Evolutionary conservation across 1,140 invertebrate genomes (phyloP).

Genomic region (Drosophila lacteicornis): DNA sequence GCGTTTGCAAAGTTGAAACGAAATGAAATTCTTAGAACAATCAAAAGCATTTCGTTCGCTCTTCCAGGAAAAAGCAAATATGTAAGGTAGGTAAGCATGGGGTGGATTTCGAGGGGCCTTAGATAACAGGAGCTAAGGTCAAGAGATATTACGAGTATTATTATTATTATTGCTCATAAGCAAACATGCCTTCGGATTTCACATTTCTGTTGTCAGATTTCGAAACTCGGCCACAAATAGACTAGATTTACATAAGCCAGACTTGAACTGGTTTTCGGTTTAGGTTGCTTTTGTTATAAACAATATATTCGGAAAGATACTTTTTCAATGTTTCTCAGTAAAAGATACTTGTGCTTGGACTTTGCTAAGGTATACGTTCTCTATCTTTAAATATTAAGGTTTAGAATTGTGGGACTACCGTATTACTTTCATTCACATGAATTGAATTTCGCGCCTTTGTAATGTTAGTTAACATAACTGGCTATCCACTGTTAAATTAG

Average conservation of each 20-base stretch:
- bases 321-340: constrained; percentile 8
- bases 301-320: constrained; percentile 7
- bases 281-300: constrained; percentile 24
- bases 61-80: constrained; percentile 75
- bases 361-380: not conserved
- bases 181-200: constrained; percentile 4
- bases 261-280: constrained; percentile 48
- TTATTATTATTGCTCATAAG: constrained; percentile 34
- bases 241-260: constrained; percentile 33
- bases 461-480: no score
- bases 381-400: not conserved
- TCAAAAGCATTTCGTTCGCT: constrained; percentile 76
- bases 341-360: not conserved
- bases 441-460: no score
- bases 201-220: constrained; percentile 6
- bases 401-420: no score
- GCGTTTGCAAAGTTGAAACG: constrained; percentile 67
- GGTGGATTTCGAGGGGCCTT: constrained; percentile 4
- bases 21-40: constrained; percentile 72
- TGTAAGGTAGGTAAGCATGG: constrained; percentile 25
- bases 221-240: constrained; percentile 26
- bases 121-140: constrained; percentile 41
- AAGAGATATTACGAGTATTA: constrained; percentile 21
- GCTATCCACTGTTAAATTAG: no score
- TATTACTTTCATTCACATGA: no score